These are phyloP conservation scores for Glaucidium brasilianum DNA, from an alignment of 2,113 vertebrate genomes.

Conservation along the genomic window DNA sequence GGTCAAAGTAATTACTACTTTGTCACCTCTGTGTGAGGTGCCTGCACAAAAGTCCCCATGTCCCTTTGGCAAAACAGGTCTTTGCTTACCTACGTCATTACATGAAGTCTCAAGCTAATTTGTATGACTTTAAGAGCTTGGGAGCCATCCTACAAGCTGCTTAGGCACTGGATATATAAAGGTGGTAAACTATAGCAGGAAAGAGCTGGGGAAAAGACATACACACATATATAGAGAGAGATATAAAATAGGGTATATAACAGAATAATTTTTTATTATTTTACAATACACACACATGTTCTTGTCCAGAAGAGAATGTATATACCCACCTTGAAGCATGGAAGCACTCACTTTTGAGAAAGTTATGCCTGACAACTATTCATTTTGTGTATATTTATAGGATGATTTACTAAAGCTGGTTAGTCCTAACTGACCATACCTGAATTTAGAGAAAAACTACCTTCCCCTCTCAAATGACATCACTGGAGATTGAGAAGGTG, in stretches of 20 bases:
- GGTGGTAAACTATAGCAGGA: not conserved
- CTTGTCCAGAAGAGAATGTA: not conserved
- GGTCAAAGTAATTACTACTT: not conserved
- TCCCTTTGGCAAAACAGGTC: not conserved
- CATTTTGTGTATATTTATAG: not conserved
- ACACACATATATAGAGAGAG: rapidly evolving
- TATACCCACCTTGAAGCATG: not conserved
- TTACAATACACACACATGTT: not conserved
- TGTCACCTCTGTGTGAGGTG: not conserved
- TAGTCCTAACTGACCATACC: not conserved
- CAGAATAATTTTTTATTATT: not conserved
- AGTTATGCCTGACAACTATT: not conserved
- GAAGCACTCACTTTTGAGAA: not conserved
- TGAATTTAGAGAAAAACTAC: not conserved
- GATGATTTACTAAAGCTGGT: not conserved
- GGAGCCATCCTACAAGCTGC: not conserved
- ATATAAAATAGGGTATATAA: rapidly evolving
- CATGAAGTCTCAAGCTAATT: not conserved
- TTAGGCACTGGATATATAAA: not conserved
- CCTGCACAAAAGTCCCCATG: not conserved
- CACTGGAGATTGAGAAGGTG: not conserved
- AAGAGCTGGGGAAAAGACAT: not conserved
- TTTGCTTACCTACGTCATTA: not conserved
- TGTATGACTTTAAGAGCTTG: not conserved
- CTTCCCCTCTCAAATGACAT: not conserved